These are phyloP conservation scores for Erebia epiphron DNA, from an alignment of 2,888 invertebrate genomes.

Conservation along the genomic window DNA sequence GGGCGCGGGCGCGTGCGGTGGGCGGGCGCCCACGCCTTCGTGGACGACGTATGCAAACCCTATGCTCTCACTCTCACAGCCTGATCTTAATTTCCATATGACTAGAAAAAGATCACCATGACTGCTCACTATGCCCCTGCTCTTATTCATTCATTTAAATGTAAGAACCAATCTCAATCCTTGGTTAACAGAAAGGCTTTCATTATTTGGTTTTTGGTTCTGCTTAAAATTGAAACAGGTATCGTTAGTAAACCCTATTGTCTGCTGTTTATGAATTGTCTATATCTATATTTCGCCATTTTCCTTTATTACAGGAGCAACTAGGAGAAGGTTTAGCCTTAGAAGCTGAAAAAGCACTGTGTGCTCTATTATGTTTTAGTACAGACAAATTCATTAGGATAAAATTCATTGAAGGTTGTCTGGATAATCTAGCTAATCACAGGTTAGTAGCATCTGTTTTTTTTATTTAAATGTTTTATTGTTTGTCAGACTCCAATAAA, in stretches of 20 bases:
- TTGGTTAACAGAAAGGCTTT: no score
- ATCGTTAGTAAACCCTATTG: no score
- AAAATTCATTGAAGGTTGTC: conserved; percentile 97
- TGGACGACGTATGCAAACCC: conserved; percentile 86
- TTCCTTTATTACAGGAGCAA: conserved; percentile 82
- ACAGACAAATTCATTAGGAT: conserved; percentile 94
- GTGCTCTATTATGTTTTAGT: conserved; percentile 94
- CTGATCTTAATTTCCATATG: no score
- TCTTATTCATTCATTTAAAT: no score
- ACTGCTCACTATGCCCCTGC: no score
- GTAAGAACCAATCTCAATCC: no score
- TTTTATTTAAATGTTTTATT: not conserved
- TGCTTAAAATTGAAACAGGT: no score
- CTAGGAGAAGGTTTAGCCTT: conserved; percentile 94
- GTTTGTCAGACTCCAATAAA: not conserved
- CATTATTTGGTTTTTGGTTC: no score
- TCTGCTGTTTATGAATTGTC: no score
- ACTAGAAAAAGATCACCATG: no score
- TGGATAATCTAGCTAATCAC: conserved; percentile 94
- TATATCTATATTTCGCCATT: not conserved
- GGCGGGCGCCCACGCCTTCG: conserved; percentile 47
- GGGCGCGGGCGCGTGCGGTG: no score
- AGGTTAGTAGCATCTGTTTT: conserved; percentile 68
- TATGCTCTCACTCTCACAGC: no score
- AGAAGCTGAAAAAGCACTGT: conserved; percentile 97